Base-by-base conservation (phyloP, 2,797 vertebrate species). In the Enteromius mattozi region DNA sequence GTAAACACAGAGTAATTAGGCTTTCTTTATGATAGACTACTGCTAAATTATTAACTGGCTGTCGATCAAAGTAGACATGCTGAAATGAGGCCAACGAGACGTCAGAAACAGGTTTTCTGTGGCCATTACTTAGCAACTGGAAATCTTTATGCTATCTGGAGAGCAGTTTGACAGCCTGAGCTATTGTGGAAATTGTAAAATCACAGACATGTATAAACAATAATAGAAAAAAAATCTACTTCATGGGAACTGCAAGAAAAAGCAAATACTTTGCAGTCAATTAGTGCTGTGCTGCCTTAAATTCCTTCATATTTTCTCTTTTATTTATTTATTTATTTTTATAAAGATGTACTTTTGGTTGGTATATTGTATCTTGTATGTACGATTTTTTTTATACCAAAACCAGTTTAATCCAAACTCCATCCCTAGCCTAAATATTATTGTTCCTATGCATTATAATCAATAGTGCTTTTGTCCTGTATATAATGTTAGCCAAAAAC, bases 1-100 rank as follows among this genome's bases (percentile, higher is more conserved):
- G 92, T 92, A 94, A 94, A 94, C 91, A 92, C 91, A 86, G 89
- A 89, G 88, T 91, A 91, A 93, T 94, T 93, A 93, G 88, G 56
- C 1, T 45, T 70, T 87, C 89, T 92, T 93, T 91, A 93, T 92
- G 89, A 92, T 89, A 91, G 93, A 92, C 90, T 91, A 91, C 91
- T 92, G 82, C 86, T 68, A 89, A 91, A 93, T 92, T 89, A 93
- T 91, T 93, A 89, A 88, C 88, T 90, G 85, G 54, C 88, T 89
- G 91, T 63, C 79, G 84, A 89, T 91, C 90, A 90, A 91, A 86
- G 72, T 84, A 81, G 87, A 89, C 80, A 27, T 72, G 30, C 49
- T 75, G 72, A 92, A 90, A 90, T 85, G 86, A 83, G 78, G 86
- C 63, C 83, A 82, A 83, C 3, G 59, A 89, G 88, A 88, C 88